phyloP scores from a whole-genome alignment of 2,113 vertebrate genomes.

The Campylomormyrus tamandua region DNA sequence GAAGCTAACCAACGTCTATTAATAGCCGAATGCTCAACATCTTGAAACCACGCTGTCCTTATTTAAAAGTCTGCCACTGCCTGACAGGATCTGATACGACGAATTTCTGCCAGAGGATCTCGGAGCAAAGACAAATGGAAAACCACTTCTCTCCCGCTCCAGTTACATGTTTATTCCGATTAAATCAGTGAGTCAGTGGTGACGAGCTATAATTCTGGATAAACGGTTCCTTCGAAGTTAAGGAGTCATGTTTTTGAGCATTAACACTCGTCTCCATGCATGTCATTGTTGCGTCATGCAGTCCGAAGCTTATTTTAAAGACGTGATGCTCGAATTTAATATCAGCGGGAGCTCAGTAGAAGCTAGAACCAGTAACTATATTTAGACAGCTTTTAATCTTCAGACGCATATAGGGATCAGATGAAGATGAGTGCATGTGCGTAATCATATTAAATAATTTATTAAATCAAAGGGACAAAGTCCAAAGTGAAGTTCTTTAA shows the following conservation, averaged over 20 bases:
- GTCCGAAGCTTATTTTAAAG: background rate
- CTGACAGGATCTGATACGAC: constrained; percentile 26
- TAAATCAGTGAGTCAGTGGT: background rate
- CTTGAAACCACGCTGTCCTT: constrained; percentile 20
- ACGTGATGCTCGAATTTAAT: background rate
- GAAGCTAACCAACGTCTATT: background rate
- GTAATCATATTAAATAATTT: background rate
- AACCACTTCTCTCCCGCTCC: background rate
- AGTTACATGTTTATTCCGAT: background rate
- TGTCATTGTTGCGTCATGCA: constrained; percentile 7
- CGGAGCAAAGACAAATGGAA: constrained; percentile 40
- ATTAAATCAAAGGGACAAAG: background rate
- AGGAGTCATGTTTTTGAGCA: constrained; percentile 11
- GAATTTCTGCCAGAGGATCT: constrained; percentile 8
- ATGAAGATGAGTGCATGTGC: background rate
- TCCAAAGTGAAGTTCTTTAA: background rate
- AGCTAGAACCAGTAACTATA: background rate
- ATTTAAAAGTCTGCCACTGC: constrained; percentile 26
- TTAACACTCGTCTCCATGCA: background rate
- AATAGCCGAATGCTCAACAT: constrained; percentile 2
- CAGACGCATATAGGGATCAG: background rate
- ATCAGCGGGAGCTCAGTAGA: background rate
- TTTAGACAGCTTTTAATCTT: background rate
- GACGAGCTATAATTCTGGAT: constrained; percentile 10
- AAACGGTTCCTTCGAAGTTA: background rate